These are phyloP conservation scores for Muscicapa striata DNA, from an alignment of 2,797 vertebrate species.

Conservation along the genomic window DNA sequence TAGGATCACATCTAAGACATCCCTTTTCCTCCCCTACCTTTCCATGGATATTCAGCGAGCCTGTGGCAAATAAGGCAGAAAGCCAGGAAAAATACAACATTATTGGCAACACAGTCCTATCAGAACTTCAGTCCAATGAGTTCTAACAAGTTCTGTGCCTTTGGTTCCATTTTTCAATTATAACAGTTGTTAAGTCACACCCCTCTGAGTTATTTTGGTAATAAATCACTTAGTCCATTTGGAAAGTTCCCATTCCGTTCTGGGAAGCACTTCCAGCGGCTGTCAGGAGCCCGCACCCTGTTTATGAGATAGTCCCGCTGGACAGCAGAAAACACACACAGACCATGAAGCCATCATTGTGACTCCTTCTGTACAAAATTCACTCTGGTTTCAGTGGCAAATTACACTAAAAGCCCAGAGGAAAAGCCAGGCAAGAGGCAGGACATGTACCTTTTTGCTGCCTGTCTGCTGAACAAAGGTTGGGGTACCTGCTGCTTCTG, in stretches of 20 bases:
- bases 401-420: background rate
- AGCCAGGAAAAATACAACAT: constrained; percentile 6
- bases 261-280: constrained; percentile 2
- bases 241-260: constrained; percentile 20
- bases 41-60: background rate
- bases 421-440: background rate
- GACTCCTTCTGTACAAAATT: background rate
- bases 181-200: constrained; percentile 52
- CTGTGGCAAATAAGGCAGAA: background rate
- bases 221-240: constrained; percentile 64
- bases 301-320: constrained; percentile 55
- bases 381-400: background rate
- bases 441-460: accelerated
- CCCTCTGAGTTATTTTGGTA: constrained; percentile 27
- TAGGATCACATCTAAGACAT: background rate
- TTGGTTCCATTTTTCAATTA: constrained; percentile 50
- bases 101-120: background rate
- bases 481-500: background rate
- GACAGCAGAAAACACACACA: constrained; percentile 1
- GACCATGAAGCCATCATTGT: background rate
- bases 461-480: background rate
- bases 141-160: constrained; percentile 16
- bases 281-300: constrained; percentile 49
- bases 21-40: background rate
- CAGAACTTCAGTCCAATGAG: background rate